Percentiles rank a stretch among this genome's conserved stretches.
Evolutionary conservation across 1,140 invertebrate species (phyloP).

Genomic region (Asbolus verrucosus): DNA sequence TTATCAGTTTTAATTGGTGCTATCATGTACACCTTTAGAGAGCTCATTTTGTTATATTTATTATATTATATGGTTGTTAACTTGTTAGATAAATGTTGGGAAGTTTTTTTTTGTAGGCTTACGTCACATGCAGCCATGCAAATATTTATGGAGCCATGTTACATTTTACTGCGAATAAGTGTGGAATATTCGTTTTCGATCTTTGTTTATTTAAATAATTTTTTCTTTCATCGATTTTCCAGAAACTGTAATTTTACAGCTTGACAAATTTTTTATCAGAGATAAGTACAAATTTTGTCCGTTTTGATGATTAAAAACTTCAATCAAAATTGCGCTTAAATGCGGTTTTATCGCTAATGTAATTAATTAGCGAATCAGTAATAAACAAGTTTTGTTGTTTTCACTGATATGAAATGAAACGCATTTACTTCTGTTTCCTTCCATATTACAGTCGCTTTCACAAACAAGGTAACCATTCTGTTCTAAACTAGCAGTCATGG

Average conservation of each 20-base stretch:
- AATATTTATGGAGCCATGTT: conserved; percentile 32
- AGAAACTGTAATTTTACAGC: too few species aligned
- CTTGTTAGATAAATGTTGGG: conserved; percentile 8
- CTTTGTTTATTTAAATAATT: not conserved
- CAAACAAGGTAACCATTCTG: conserved; percentile 15
- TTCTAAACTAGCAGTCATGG: conserved; percentile 1
- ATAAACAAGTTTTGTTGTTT: not conserved
- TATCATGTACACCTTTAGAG: too few species aligned
- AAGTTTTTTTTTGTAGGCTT: conserved; percentile 6
- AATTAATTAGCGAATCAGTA: too few species aligned
- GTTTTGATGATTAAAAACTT: too few species aligned
- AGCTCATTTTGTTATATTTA: conserved; percentile 20
- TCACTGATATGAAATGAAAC: too few species aligned
- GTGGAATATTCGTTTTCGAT: conserved; percentile 2
- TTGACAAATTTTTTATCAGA: too few species aligned
- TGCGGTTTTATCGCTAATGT: too few species aligned
- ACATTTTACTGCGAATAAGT: conserved; percentile 21
- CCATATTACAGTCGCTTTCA: not conserved
- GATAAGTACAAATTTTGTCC: too few species aligned
- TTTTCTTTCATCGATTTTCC: too few species aligned
- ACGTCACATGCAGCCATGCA: conserved; percentile 36
- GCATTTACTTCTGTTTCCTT: not conserved
- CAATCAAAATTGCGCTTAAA: too few species aligned
- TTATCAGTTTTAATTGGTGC: too few species aligned
- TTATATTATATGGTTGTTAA: not conserved